A percentile compares a stretch with the other conserved stretches of the same genome.
Evolutionary conservation across 92 coral and sea anemone genomes (phyloP).

Genomic region (Umimayanthus kanabou): DNA sequence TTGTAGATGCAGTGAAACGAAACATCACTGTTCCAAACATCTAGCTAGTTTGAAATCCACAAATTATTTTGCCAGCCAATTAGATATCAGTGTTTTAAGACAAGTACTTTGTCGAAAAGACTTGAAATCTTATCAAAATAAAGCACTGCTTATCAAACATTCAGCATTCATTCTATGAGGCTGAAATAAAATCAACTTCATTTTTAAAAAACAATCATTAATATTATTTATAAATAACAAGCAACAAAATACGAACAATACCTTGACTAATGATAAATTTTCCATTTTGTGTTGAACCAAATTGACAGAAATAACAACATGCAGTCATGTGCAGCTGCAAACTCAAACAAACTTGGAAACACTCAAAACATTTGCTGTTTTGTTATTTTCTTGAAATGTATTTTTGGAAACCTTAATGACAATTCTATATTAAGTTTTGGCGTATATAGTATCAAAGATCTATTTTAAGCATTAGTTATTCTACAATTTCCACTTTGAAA

Average conservation of each 20-base stretch:
- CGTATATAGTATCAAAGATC: background rate
- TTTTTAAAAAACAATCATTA: background rate
- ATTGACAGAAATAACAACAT: background rate
- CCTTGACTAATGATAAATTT: background rate
- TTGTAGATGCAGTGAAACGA: background rate
- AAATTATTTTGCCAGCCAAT: background rate
- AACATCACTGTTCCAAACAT: background rate
- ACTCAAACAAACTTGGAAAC: background rate
- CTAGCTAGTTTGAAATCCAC: background rate
- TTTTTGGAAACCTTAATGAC: conserved; percentile 19
- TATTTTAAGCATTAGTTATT: background rate
- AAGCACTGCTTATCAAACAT: background rate
- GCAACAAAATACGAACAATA: background rate
- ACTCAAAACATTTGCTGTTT: background rate
- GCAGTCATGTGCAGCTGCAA: background rate
- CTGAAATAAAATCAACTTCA: background rate
- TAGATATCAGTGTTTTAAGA: background rate
- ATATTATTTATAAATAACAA: background rate
- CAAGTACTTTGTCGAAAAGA: too few species aligned
- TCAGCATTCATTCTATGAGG: background rate
- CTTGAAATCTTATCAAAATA: background rate
- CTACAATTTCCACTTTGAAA: background rate
- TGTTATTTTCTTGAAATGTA: background rate
- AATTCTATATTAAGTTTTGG: background rate
- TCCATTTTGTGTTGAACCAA: conserved; percentile 10